These are phyloP conservation scores for Mionectes macconnelli DNA, from an alignment of 2,113 vertebrate species.

Conservation along the genomic window DNA sequence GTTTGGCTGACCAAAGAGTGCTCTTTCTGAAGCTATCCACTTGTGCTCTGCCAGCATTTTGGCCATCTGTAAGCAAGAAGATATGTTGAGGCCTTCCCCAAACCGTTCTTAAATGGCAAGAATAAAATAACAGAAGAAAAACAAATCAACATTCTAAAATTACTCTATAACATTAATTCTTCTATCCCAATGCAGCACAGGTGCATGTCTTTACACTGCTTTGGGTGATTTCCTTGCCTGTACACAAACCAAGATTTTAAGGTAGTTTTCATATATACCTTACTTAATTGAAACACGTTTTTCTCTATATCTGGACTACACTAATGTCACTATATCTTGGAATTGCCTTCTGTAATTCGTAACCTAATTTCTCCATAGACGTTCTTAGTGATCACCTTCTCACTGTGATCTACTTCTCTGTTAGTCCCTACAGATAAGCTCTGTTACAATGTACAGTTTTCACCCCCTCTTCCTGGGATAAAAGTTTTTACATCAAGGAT, in stretches of 20 bases:
- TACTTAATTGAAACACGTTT: background rate
- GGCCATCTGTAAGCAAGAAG: constrained; percentile 74
- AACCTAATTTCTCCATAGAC: background rate
- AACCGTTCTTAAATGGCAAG: background rate
- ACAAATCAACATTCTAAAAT: background rate
- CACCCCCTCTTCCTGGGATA: background rate
- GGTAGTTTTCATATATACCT: background rate
- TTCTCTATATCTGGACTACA: background rate
- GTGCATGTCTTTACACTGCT: background rate
- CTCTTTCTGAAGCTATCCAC: constrained; percentile 90
- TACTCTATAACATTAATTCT: background rate
- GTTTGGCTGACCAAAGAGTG: constrained; percentile 88
- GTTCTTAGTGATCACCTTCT: background rate
- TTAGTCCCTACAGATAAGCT: background rate
- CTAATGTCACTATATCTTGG: background rate
- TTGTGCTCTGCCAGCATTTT: constrained; percentile 90
- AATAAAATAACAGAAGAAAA: background rate
- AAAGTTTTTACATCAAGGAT: background rate
- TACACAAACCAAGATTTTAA: background rate
- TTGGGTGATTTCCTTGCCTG: background rate
- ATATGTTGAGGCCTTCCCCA: background rate
- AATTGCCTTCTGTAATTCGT: background rate
- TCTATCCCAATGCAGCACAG: background rate
- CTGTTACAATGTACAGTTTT: background rate
- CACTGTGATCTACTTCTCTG: background rate